Base-by-base conservation (phyloP, 2,888 invertebrate genomes). In the Uropetala carovei region DNA sequence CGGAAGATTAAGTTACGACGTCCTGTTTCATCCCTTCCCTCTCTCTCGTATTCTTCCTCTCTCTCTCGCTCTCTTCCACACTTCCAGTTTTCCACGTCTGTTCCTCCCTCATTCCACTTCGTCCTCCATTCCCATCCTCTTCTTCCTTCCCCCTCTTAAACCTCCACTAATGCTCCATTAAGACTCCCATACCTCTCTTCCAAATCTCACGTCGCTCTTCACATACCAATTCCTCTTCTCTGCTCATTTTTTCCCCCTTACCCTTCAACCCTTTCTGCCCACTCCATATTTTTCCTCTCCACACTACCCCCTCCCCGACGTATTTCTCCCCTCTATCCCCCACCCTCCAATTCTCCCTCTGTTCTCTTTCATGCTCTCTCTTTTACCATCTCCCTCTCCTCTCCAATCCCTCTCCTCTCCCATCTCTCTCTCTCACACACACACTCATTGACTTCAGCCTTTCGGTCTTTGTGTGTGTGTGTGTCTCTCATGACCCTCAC, bases 1-100 rank as follows among this genome's bases (percentile, higher is more conserved):
- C 85, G 85, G 85, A 86, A 86, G 85, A 22, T 86, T 59, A 27
- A 86, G 85, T 86, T 86, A 86, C 85, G 85, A 86, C 85, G 85
- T 86, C 85, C 85, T 58, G 57, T 86, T 16, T 59, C 85, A n/a
- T 27, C 58, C 59, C 22, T 85, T 59, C 22, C 58, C 22, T 13
- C 14, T 59, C 59, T 57, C n/a, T n/a, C 84, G 18, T 57, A 56
- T n/a, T 18, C 83, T 16, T 16, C 56, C 43, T 18, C 84, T n/a
- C 8, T 84, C 57, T 56, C 18, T 14, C 14, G 4, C 7, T n/a
- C 18, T n/a, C 57, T 56, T 56, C 83, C 18, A 43, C 43, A 18
- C 84, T 84, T 84, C 10, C 7, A 68, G 9, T 56, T 84, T 57
- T 4, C 18, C 11, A n/a, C n/a, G 8, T 10, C 8, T 57, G 43